phyloP scores from a whole-genome alignment of 2,888 invertebrate genomes.

The Cordylochernes scorpioides region DNA sequence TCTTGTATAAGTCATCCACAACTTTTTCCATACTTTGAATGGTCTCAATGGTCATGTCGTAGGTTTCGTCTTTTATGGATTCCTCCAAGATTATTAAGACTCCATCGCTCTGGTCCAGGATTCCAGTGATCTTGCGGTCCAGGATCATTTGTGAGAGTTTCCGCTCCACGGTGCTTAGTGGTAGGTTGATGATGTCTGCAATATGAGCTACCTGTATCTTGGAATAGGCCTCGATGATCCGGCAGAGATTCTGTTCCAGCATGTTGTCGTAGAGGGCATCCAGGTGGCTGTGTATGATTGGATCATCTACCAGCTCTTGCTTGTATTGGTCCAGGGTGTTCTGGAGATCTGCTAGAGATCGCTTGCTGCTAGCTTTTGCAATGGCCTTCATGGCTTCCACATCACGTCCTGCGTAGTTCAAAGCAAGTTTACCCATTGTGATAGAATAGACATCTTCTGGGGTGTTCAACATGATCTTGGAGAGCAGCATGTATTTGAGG shows the following conservation, averaged over 20 bases:
- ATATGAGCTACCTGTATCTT: constrained; percentile 24
- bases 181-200: constrained; percentile 17
- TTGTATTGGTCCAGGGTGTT: constrained; percentile 23
- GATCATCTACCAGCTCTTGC: no score
- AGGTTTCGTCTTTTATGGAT: no score
- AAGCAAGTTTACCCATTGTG: constrained; percentile 78
- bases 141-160: constrained; percentile 98
- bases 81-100: constrained; percentile 27
- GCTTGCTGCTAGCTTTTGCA: constrained; percentile 78
- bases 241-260: constrained; percentile 27
- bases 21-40: no score
- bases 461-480: constrained; percentile 89
- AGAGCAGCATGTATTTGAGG: constrained; percentile 93
- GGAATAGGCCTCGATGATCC: constrained; percentile 32
- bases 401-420: constrained; percentile 82
- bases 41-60: no score
- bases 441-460: constrained; percentile 87
- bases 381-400: constrained; percentile 97
- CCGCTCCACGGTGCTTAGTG: constrained; percentile 50
- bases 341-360: constrained; percentile 90
- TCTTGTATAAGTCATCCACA: no score
- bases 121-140: constrained; percentile 60
- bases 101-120: constrained; percentile 28
- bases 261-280: constrained; percentile 26
- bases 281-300: no score